A percentile compares a stretch with the other conserved stretches of the same genome.
Evolutionary conservation across 2,113 vertebrate species (phyloP).

Genomic region (Hepsetus odoe): DNA sequence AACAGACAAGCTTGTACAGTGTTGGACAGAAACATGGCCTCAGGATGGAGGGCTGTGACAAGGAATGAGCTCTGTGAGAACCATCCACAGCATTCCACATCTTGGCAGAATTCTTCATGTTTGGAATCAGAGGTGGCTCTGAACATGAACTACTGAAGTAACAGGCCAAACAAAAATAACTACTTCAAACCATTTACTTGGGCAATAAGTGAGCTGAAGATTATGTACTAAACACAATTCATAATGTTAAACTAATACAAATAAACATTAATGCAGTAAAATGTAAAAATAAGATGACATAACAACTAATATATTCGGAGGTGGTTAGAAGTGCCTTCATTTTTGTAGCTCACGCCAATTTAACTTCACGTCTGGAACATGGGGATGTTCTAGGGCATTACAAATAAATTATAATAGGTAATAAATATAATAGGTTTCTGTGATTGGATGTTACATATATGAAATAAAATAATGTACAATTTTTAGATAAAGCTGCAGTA

Average conservation of each 20-base stretch:
- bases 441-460: too few species aligned
- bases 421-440: too few species aligned
- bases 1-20: constrained; percentile 23
- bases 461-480: too few species aligned
- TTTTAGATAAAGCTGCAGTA: too few species aligned
- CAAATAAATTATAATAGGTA: too few species aligned
- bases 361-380: too few species aligned
- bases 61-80: constrained; percentile 12
- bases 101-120: neutral
- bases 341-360: too few species aligned
- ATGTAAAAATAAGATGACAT: neutral
- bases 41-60: constrained; percentile 25
- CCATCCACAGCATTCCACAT: constrained; percentile 11
- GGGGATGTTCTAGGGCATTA: too few species aligned
- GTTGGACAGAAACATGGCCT: constrained; percentile 38
- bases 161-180: neutral
- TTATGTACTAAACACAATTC: neutral
- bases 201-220: neutral
- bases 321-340: neutral
- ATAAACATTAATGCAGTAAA: neutral
- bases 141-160: neutral
- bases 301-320: neutral
- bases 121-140: neutral
- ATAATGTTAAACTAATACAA: neutral
- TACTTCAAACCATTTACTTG: neutral